Conservation (phyloP, 92 coral and sea anemone genomes). For the Porites evermanni region DNA sequence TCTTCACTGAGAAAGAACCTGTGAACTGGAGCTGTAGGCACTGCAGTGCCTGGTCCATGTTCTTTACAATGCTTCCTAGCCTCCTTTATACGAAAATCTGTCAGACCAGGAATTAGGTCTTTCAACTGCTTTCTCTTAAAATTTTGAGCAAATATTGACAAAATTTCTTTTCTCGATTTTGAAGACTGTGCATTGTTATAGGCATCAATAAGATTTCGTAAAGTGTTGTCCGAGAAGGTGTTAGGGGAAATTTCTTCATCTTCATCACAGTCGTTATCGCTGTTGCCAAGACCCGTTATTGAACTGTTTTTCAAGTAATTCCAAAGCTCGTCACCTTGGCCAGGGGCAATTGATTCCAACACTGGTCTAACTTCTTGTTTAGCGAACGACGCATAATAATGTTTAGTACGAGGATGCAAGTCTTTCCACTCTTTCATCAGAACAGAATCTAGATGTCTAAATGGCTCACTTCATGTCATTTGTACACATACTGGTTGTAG, state of each 20-base stretch:
- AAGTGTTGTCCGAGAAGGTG: slow-evolving; percentile 21
- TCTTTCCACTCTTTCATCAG: slow-evolving; percentile 37
- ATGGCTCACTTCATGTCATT: slow-evolving; percentile 23
- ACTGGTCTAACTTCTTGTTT: slow-evolving; percentile 22
- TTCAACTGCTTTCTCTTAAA: slow-evolving; percentile 22
- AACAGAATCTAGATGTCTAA: slow-evolving; percentile 25
- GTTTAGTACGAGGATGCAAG: slow-evolving; percentile 37
- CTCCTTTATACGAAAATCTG: slow-evolving; percentile 27
- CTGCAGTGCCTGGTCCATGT: slow-evolving; percentile 18
- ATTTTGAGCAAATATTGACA: slow-evolving; percentile 20
- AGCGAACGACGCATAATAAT: slow-evolving; percentile 17
- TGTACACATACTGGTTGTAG: slow-evolving; percentile 13
- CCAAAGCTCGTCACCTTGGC: slow-evolving; percentile 18
- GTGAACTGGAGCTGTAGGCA: slow-evolving; percentile 9
- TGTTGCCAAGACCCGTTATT: slow-evolving; percentile 20
- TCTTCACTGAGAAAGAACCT: slow-evolving; percentile 30
- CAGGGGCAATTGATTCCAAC: slow-evolving; percentile 29
- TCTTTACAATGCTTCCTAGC: slow-evolving; percentile 30
- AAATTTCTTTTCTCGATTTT: neutral
- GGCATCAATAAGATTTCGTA: slow-evolving; percentile 29
- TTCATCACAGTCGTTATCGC: slow-evolving; percentile 26
- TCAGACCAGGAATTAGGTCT: slow-evolving; percentile 23
- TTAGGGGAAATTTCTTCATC: slow-evolving; percentile 14
- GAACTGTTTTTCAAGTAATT: slow-evolving; percentile 6
- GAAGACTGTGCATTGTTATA: slow-evolving; percentile 29